Evolutionary conservation across 2,113 vertebrate genomes (phyloP), one percentile per base, ranked within the genome.

Genomic region (Talpa occidentalis): DNA sequence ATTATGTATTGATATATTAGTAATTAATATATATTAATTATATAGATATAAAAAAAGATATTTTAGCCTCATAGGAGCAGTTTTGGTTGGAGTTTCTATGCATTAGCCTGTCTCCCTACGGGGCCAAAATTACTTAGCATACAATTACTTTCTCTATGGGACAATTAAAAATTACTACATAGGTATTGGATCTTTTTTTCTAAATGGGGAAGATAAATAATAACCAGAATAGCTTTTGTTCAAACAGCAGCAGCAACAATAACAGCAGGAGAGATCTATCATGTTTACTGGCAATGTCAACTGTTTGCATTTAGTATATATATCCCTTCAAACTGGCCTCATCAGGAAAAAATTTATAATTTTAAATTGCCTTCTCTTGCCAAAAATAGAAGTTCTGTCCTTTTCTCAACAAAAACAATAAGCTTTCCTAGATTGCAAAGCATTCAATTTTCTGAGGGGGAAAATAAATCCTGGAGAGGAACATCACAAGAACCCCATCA

Each of bases 381-480:
- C 93, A 92, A 88, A 32, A 37, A 67, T 49, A 80, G 80, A 84
- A 82, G 66, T 76, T 80, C 88, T 81, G 72, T 91, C 64, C 35
- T 95, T 83, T 91, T 93, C 37, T 86, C 26, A 54, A 62, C 19
- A 77, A 44, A 82, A 84, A 73, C 4, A 7, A 62, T 77, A 42
- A 30, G 47, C 52, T 94, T 95, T 94, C 70, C 85, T 88, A 76
- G 87, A 95, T 42, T 82, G 35, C 86, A 60, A 74, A 79, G 37
- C 22, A 60, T 74, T 60, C 37, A 86, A 5, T 86, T 76, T 76
- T 64, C 19, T 19, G 32, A 64, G 26, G 5, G 1, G n/a, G 28
- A 37, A 47, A 11, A 69, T 35, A 40, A 6, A 14, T 77, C 73
- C n/a, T 81, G 5, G 44, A 24, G 19, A 81, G 77, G 52, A 42